phyloP scores from a whole-genome alignment of 2,888 invertebrate species.

The Parnassius glacialis region DNA sequence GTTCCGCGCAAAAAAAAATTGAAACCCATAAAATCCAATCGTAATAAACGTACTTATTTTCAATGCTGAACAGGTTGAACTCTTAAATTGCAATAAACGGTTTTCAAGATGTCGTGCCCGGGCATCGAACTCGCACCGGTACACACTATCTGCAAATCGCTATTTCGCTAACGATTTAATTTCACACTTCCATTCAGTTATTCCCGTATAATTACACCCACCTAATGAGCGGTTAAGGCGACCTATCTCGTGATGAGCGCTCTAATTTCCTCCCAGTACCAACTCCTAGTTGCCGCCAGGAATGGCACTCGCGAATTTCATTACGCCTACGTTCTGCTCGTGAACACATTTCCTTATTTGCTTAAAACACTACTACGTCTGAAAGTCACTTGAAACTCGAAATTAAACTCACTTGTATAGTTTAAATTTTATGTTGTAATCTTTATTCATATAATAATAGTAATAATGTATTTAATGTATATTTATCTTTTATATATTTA shows the following conservation, averaged over 20 bases:
- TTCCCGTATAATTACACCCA: conserved; percentile 15
- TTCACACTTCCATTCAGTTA: conserved; percentile 7
- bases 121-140: no score
- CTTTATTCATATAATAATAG: no score
- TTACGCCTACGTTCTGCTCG: conserved; percentile 19
- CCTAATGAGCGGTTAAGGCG: conserved; percentile 7
- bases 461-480: no score
- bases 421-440: no score
- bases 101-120: not conserved
- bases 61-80: no score
- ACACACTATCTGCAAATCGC: no score
- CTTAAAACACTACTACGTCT: not conserved
- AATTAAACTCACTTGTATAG: not conserved
- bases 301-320: conserved; percentile 17
- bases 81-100: no score
- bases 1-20: no score
- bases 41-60: no score
- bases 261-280: conserved; percentile 1
- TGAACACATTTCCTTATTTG: conserved; percentile 21
- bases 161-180: not conserved
- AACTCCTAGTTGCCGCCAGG: not conserved
- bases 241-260: conserved; percentile 12
- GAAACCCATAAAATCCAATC: no score
- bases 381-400: conserved; percentile 9
- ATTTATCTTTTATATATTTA: no score